Evolutionary conservation across 2,113 vertebrate genomes (phyloP).

Genomic region (Bujurquina vittata): DNA sequence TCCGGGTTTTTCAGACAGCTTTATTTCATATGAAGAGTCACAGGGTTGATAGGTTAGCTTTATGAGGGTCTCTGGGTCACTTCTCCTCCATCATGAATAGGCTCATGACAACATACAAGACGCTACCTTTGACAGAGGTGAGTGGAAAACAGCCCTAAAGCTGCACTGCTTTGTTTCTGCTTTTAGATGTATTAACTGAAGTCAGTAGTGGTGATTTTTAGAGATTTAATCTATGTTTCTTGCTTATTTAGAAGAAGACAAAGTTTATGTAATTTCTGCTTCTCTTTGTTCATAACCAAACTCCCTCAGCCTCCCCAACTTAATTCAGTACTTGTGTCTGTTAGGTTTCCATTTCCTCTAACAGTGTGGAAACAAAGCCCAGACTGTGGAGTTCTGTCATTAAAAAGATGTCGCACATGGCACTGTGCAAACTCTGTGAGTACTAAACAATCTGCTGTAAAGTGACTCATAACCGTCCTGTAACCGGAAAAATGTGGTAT

Average conservation of each 20-base stretch:
- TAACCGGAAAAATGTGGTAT: background rate
- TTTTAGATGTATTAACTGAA: background rate
- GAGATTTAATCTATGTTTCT: background rate
- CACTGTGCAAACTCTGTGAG: constrained; percentile 71
- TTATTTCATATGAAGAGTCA: constrained; percentile 3
- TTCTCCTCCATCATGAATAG: constrained; percentile 53
- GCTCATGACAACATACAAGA: constrained; percentile 47
- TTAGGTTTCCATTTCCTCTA: constrained; percentile 58
- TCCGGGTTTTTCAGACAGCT: constrained; percentile 36
- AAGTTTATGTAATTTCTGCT: background rate
- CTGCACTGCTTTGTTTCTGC: background rate
- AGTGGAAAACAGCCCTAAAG: constrained; percentile 11
- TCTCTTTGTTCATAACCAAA: background rate
- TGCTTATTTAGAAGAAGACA: accelerated
- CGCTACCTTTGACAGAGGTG: constrained; percentile 69
- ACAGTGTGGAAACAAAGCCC: constrained; percentile 2
- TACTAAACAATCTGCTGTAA: background rate
- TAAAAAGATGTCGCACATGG: constrained; percentile 55
- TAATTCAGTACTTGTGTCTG: background rate
- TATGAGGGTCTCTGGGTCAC: background rate
- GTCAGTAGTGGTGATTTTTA: background rate
- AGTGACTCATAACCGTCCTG: background rate
- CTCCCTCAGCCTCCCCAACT: too few relatives aligned
- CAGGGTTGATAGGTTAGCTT: constrained; percentile 2
- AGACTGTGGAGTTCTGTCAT: constrained; percentile 41